Percentiles rank a stretch among this genome's conserved stretches.
Conservation (phyloP, 2,113 vertebrate species). For the Phyllostomus hastatus region DNA sequence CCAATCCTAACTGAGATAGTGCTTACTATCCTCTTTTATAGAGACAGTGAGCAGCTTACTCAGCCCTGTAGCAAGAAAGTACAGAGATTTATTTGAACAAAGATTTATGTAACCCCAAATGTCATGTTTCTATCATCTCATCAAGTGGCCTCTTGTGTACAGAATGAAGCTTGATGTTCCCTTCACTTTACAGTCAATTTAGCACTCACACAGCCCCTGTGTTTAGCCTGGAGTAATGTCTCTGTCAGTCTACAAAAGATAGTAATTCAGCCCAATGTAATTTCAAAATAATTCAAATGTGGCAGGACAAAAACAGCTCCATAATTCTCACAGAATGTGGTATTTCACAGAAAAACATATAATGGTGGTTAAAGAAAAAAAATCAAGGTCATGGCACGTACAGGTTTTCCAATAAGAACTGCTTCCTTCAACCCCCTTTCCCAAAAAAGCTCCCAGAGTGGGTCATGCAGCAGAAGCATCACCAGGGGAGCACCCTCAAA, state of each 20-base stretch:
- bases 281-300: background rate
- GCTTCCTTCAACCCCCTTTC: background rate
- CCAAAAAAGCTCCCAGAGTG: background rate
- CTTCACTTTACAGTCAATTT: background rate
- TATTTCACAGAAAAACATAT: background rate
- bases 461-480: background rate
- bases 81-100: background rate
- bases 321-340: background rate
- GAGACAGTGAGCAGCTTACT: background rate
- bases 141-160: background rate
- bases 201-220: background rate
- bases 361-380: background rate
- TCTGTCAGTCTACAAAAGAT: background rate
- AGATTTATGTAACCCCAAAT: background rate
- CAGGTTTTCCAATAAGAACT: background rate
- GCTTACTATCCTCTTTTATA: background rate
- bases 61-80: background rate
- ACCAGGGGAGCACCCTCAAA: background rate
- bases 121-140: background rate
- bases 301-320: background rate
- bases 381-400: background rate
- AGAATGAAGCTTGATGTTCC: background rate
- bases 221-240: background rate
- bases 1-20: background rate
- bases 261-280: background rate